Base-by-base conservation (phyloP, 2,797 vertebrate species). In the Pelobates cultripes region DNA sequence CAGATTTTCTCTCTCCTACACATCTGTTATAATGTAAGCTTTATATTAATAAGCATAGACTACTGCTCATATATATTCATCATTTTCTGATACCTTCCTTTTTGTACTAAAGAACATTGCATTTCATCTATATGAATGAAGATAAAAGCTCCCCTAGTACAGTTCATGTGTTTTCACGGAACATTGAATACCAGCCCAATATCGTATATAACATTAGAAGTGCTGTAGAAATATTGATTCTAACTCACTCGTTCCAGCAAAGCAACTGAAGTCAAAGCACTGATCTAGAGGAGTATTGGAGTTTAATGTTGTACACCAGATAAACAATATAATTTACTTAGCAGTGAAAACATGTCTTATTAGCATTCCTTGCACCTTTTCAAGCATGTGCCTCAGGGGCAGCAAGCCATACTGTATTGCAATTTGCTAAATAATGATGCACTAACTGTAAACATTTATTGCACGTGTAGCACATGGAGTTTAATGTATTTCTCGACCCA, bases 181-280 rank as follows among this genome's bases (percentile, higher is more conserved):
- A 81, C 44, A 75, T 70, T 75, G 43, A 45, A 63, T 60, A 70
- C 45, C 55, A 64, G 17, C 51, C 43, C 51, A 60, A 74, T 53
- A 75, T 69, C 63, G 17, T 69, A 74, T 75, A 69, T 79, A 71
- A 79, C 70, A 45, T 73, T 57, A 80, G 64, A 66, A 79, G 73
- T 66, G 55, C 55, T 74, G 72, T 70, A 80, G 79, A 80, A 74
- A 69, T 80, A 80, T 75, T 75, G 79, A 80, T 80, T 75, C 51
- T 60, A 64, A 72, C 28, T 63, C 45, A 45, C 61, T 67, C 70
- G 17, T 75, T 44, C 55, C 47, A 70, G 47, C 66, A 43, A 81
- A 70, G 42, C 43, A n/a, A 43, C 68, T 45, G 43, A 70, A 70
- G 43, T 70, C 43, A 45, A 17, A 70, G 66, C 55, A 75, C 70